Conservation (phyloP, 2,888 invertebrate species). For the Brenthis ino region DNA sequence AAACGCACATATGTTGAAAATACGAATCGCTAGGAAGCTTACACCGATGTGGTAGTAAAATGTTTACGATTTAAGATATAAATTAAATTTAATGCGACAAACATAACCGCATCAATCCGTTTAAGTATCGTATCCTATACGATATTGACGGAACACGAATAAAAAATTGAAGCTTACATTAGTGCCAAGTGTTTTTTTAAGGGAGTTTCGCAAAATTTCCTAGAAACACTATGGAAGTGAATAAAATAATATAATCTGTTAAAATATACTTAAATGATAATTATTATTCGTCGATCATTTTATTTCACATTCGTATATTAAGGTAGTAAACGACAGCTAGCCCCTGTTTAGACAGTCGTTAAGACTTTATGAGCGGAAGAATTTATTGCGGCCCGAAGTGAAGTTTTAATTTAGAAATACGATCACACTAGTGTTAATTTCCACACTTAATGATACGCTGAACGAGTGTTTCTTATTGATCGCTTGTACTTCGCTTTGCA, state of each 20-base stretch:
- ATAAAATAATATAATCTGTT: conserved; percentile 1
- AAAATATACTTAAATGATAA: conserved; percentile 35
- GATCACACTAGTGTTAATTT: conserved; percentile 72
- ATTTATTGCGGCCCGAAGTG: conserved; percentile 70
- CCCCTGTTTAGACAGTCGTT: conserved; percentile 79
- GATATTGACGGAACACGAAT: conserved; percentile 9
- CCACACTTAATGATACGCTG: conserved; percentile 56
- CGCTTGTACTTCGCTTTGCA: conserved; percentile 4
- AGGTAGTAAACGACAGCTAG: conserved; percentile 70
- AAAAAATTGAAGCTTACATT: neutral
- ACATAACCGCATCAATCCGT: conserved; percentile 46
- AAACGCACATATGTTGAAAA: conserved; percentile 48
- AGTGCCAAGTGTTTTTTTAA: neutral
- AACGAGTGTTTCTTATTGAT: conserved; percentile 25
- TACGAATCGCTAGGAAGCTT: conserved; percentile 52
- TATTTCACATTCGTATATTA: conserved; percentile 64
- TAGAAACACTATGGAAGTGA: neutral
- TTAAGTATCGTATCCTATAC: neutral
- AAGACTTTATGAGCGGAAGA: conserved; percentile 71
- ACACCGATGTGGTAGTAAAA: conserved; percentile 58
- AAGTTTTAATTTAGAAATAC: conserved; percentile 76
- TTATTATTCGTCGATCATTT: conserved; percentile 53
- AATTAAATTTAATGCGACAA: conserved; percentile 62
- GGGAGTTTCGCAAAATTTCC: neutral
- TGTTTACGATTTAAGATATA: conserved; percentile 67